Percentiles rank a stretch among this genome's conserved stretches.
These are phyloP conservation scores for Pterocles orientalis DNA, from an alignment of 2,113 vertebrate species.

Conservation along the genomic window DNA sequence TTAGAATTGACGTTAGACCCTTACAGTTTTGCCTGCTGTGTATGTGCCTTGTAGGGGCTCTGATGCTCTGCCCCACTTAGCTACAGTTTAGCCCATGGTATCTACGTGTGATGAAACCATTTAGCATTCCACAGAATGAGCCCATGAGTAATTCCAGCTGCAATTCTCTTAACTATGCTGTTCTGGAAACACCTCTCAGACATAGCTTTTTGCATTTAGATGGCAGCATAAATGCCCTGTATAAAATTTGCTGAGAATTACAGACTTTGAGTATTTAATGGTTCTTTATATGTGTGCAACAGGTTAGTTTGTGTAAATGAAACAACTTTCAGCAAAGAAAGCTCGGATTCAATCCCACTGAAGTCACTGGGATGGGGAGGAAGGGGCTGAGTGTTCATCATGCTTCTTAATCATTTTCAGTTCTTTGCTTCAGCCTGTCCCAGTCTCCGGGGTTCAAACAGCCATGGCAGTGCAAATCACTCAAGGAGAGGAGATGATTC, in stretches of 20 bases:
- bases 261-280: background rate
- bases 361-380: accelerated
- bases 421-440: background rate
- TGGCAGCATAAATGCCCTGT: background rate
- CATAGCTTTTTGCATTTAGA: background rate
- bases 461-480: background rate
- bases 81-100: background rate
- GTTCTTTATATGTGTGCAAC: background rate
- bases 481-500: background rate
- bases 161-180: background rate
- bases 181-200: background rate
- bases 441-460: background rate
- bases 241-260: background rate
- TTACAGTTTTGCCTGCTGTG: background rate
- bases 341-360: background rate
- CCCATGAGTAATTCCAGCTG: background rate
- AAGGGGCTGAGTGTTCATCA: background rate
- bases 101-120: background rate
- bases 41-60: background rate
- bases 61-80: background rate
- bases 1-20: background rate
- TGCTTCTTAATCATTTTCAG: background rate
- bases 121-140: background rate
- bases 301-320: background rate
- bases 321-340: background rate